Evolutionary conservation across 2,113 vertebrate species (phyloP).

Genomic region (Cisticola juncidis): DNA sequence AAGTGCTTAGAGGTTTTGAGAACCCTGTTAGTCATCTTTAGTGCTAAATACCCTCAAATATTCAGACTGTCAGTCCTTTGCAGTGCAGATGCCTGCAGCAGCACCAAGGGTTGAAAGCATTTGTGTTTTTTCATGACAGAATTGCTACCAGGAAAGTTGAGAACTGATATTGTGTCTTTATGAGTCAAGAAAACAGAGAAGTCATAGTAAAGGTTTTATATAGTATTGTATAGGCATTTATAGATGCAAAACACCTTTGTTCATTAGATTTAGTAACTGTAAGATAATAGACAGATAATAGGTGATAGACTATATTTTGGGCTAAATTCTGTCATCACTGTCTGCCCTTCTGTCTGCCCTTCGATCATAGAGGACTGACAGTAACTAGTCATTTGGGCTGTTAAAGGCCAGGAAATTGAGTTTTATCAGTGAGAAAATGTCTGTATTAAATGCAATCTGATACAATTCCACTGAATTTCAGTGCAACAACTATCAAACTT

Average conservation of each 20-base stretch:
- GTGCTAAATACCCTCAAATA: background rate
- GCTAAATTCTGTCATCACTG: background rate
- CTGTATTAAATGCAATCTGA: background rate
- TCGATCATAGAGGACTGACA: background rate
- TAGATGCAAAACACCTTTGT: background rate
- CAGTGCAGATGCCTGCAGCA: background rate
- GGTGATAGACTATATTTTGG: background rate
- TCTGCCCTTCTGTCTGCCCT: background rate
- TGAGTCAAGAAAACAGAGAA: background rate
- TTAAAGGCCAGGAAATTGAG: background rate
- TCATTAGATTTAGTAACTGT: background rate
- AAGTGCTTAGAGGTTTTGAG: background rate
- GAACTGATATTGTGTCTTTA: background rate
- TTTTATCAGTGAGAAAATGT: background rate
- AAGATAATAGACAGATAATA: background rate
- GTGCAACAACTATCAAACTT: background rate
- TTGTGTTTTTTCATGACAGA: background rate
- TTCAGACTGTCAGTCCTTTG: background rate
- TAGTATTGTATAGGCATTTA: background rate
- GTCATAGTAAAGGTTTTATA: background rate
- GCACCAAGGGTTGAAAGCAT: background rate
- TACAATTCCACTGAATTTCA: background rate
- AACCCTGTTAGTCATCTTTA: background rate
- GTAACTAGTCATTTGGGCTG: background rate
- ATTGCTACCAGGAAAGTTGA: background rate